phyloP scores from a whole-genome alignment of 2,888 invertebrate species.

The Antheraea assamensis region DNA sequence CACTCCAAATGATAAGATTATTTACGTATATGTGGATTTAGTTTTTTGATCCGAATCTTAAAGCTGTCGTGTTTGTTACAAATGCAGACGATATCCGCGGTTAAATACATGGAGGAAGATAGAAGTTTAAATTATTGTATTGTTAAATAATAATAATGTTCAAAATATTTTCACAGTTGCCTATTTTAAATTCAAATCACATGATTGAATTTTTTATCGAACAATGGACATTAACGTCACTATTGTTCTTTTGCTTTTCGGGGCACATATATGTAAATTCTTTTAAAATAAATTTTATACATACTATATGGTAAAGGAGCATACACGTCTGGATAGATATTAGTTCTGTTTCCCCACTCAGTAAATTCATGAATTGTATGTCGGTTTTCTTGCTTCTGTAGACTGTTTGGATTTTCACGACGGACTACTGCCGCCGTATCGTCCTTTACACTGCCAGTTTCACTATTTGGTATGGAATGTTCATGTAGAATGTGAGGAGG shows the following conservation, averaged over 20 bases:
- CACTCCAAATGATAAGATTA: constrained; percentile 1
- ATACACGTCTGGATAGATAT: constrained; percentile 87
- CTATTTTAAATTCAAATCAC: neutral
- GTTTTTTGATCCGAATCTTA: neutral
- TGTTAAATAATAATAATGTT: neutral
- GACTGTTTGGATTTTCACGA: constrained; percentile 45
- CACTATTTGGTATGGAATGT: constrained; percentile 34
- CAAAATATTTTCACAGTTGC: neutral
- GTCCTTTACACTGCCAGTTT: constrained; percentile 34
- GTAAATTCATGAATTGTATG: constrained; percentile 67
- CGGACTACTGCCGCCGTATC: constrained; percentile 40
- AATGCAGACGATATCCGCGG: no score
- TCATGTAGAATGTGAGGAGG: constrained; percentile 32
- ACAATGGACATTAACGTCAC: neutral
- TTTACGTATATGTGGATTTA: neutral
- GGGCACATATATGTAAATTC: neutral
- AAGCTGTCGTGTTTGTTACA: no score
- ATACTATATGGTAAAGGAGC: constrained; percentile 90
- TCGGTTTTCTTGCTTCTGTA: constrained; percentile 53
- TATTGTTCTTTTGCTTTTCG: neutral
- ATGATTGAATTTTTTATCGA: neutral
- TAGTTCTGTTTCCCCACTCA: constrained; percentile 72
- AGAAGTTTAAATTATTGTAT: neutral
- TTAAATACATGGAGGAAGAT: neutral
- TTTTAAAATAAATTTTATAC: constrained; percentile 63